Evolutionary conservation across 2,797 vertebrate genomes (phyloP), one percentile per base, ranked within the genome.

Genomic region (Sebastes alutus): DNA sequence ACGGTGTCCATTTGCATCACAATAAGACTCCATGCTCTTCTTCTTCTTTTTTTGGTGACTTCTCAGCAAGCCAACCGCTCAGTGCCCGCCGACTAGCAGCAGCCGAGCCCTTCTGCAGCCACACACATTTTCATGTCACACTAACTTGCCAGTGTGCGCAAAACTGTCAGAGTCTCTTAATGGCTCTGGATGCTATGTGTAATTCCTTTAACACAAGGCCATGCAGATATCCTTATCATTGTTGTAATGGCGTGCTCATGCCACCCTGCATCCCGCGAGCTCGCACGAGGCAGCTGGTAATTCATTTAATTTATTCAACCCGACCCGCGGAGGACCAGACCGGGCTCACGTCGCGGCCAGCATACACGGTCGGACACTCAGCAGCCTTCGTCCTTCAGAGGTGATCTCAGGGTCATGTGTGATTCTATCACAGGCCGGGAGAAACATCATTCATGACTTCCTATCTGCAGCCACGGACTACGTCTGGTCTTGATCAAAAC

Each of bases 131-230:
- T 82, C 80, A 72, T 90, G 93, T 93, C 90, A 89, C 27, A 75
- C 88, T 49, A 88, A 94, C 83, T 92, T 89, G 91, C 90, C 82
- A 85, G 84, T 77, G 91, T 89, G 83, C 67, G 65, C 89, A 88
- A 64, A 93, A 92, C 93, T 95, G 93, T 95, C 94, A 93, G 76
- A 56, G 46, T 89, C 72, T 70, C 90, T 94, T 88, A 94, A 87
- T 82, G 89, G 78, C 87, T 78, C 22, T 77, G 87, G 88, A 81
- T 94, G 92, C 87, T 86, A 94, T 94, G 93, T 85, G 90, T 94
- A 95, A 96, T 95, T 95, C 88, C 93, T 95, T 94, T 94, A 96
- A 95, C 93, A 85, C 86, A 73, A 90, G 91, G 88, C 90, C 84
- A 71, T 66, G 84, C 88, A 89, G 90, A 94, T 91, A 84, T 92